Conservation (phyloP, 1,140 invertebrate species). For the Formica selysi region DNA sequence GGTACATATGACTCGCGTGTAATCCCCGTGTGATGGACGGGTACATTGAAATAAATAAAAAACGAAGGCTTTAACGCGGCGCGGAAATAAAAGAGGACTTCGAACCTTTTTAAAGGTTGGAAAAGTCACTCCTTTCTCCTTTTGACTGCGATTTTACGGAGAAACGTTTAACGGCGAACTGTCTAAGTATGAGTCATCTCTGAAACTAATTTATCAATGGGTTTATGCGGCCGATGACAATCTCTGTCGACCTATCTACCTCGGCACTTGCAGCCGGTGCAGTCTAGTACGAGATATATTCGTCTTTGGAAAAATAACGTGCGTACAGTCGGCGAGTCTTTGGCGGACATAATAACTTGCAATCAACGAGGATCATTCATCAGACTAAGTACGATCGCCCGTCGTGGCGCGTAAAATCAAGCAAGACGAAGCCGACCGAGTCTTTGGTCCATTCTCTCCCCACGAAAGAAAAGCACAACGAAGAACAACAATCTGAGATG, state of each 20-base stretch:
- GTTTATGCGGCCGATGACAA: background rate
- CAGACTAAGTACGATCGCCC: constrained; percentile 32
- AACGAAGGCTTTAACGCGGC: background rate
- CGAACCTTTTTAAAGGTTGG: background rate
- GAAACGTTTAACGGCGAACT: constrained; percentile 2
- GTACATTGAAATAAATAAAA: constrained; percentile 26
- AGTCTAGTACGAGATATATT: background rate
- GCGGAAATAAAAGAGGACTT: background rate
- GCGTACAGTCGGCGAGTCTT: background rate
- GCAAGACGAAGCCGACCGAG: background rate
- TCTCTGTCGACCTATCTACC: background rate
- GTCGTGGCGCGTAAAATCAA: constrained; percentile 26
- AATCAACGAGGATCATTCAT: constrained; percentile 54
- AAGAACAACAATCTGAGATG: background rate
- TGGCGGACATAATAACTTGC: constrained; percentile 39
- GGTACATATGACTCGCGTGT: background rate
- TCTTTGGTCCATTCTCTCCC: background rate
- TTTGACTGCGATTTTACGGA: background rate
- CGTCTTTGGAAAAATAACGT: constrained; percentile 13
- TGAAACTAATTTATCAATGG: constrained; percentile 42
- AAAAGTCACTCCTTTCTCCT: background rate
- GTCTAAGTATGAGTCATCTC: background rate
- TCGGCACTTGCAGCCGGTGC: background rate
- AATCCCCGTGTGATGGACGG: constrained; percentile 21
- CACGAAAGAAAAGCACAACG: background rate